Conservation (phyloP, 1,140 invertebrate species). For the Leucophenga varia region DNA sequence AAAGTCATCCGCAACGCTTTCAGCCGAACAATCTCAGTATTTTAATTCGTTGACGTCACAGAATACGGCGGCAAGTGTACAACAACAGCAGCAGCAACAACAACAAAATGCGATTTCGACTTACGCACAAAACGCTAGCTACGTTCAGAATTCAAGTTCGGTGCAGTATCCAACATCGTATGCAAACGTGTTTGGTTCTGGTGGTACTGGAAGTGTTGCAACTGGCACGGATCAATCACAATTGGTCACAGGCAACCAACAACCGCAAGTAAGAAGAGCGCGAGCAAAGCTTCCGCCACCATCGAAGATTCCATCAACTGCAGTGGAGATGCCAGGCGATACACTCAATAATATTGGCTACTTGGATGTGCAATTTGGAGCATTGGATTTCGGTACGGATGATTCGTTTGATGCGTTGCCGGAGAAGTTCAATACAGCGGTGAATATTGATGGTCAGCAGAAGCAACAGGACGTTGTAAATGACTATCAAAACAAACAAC, state of each 20-base stretch:
- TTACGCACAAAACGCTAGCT: constrained; percentile 20
- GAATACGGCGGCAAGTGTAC: constrained; percentile 32
- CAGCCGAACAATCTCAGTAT: constrained; percentile 57
- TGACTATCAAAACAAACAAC: constrained; percentile 49
- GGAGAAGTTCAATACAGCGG: constrained; percentile 58
- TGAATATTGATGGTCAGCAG: constrained; percentile 36
- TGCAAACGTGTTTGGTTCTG: constrained; percentile 47
- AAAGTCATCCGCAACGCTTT: constrained; percentile 47
- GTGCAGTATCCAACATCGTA: constrained; percentile 39
- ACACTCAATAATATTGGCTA: constrained; percentile 71
- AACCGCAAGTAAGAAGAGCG: constrained; percentile 66
- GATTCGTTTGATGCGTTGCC: constrained; percentile 60
- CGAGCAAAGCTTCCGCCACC: constrained; percentile 85
- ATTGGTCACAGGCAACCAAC: constrained; percentile 46
- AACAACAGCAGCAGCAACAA: constrained; percentile 25
- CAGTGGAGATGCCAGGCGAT: constrained; percentile 94
- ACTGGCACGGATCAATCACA: constrained; percentile 46
- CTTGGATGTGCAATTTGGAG: constrained; percentile 93
- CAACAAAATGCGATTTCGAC: constrained; percentile 12
- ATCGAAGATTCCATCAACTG: constrained; percentile 91
- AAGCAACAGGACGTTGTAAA: constrained; percentile 41
- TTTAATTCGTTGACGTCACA: constrained; percentile 54
- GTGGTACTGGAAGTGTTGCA: constrained; percentile 36
- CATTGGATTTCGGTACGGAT: constrained; percentile 78
- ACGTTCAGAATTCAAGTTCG: constrained; percentile 13